These are phyloP conservation scores for Chrysocyon brachyurus DNA, from an alignment of 2,797 vertebrate genomes.

Conservation along the genomic window DNA sequence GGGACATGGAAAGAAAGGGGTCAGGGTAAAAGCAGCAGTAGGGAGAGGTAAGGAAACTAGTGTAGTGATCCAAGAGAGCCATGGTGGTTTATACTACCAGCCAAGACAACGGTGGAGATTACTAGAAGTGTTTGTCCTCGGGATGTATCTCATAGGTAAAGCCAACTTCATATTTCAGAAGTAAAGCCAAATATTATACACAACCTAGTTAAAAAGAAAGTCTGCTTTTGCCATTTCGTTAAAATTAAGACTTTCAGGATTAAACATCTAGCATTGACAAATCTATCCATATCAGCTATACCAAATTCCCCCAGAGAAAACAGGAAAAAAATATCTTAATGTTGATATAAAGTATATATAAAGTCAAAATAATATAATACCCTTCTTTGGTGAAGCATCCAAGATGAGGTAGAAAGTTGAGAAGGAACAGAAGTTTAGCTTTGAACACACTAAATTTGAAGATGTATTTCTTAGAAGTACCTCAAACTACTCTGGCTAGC, in stretches of 20 bases:
- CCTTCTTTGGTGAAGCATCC: background rate
- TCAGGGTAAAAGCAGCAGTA: background rate
- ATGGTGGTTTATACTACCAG: fast-evolving
- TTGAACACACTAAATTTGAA: constrained; percentile 31
- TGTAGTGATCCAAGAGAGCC: too few relatives aligned
- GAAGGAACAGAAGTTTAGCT: background rate
- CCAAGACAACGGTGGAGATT: background rate
- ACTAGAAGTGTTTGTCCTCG: background rate
- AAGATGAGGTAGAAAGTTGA: background rate
- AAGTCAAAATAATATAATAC: constrained; percentile 24
- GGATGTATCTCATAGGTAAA: background rate
- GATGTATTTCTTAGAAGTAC: constrained; percentile 6
- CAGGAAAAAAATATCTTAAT: background rate
- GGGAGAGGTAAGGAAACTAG: background rate
- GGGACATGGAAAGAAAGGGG: background rate
- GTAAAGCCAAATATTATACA: background rate
- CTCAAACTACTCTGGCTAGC: background rate
- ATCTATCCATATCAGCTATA: background rate
- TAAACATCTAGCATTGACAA: constrained; percentile 28
- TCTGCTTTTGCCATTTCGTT: background rate
- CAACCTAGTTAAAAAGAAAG: background rate
- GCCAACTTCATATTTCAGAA: background rate
- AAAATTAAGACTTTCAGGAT: background rate
- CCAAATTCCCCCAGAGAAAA: background rate
- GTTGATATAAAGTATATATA: background rate